Evolutionary conservation across 2,797 vertebrate species (phyloP).

Genomic region (Pseudochirops cupreus): DNA sequence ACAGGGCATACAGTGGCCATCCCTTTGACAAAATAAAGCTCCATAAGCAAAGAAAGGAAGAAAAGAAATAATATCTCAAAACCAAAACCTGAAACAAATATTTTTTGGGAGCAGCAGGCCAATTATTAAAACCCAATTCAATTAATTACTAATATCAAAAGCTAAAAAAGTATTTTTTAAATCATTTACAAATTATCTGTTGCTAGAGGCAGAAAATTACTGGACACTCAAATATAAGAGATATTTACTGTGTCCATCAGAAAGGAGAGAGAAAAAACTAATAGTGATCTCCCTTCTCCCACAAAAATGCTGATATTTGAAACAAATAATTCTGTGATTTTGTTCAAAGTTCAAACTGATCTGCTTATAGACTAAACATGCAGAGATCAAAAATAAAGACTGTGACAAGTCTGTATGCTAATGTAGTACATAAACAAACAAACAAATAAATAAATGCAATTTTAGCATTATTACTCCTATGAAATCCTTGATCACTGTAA

Average conservation of each 20-base stretch:
- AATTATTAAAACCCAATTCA: conserved; percentile 15
- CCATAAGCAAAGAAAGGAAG: conserved; percentile 23
- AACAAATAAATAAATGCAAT: conserved; percentile 6
- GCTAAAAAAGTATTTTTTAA: conserved; percentile 34
- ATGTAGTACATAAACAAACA: conserved; percentile 25
- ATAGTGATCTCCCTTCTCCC: neutral
- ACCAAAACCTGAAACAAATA: conserved; percentile 21
- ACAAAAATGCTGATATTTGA: conserved; percentile 51
- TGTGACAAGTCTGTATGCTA: conserved; percentile 4
- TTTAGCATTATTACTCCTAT: conserved; percentile 26
- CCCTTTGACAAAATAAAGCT: neutral
- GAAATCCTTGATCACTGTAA: neutral
- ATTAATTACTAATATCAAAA: conserved; percentile 12
- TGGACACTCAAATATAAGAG: conserved; percentile 25
- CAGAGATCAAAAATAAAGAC: conserved; percentile 62
- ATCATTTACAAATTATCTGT: conserved; percentile 2
- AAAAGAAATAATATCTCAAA: neutral
- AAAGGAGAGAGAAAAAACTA: conserved; percentile 12
- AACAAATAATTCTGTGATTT: conserved; percentile 55
- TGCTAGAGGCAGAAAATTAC: conserved; percentile 32
- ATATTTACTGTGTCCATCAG: conserved; percentile 52
- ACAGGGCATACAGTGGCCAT: neutral
- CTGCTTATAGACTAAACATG: conserved; percentile 42
- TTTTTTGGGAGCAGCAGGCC: neutral
- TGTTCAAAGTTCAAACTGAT: conserved; percentile 46